Evolutionary conservation across 1,140 invertebrate genomes (phyloP), one percentile per base, ranked within the genome.

Genomic region (Wasmannia auropunctata): DNA sequence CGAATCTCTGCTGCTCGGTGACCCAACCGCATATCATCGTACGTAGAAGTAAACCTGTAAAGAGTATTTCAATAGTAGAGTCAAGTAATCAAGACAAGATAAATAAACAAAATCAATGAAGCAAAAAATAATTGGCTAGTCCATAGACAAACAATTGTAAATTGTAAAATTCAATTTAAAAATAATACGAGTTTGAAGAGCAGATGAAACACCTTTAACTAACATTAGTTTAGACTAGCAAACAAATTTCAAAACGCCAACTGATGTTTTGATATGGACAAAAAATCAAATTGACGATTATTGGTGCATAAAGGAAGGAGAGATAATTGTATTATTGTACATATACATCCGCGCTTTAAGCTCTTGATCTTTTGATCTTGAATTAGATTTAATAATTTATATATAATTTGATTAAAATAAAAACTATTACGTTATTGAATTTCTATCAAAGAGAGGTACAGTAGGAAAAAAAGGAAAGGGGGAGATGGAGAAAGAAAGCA

Each of bases 1-100:
- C 93, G 85, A 96, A 96, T 70, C 94, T 93, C n/a, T 94, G 77
- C 11, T 95, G 94, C 40, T 95, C 93, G 0, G 91, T 86, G 14
- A 96, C 92, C 40, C 93, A 91, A 28, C 94, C 95, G 79, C 94
- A 95, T 6, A 94, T 58, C 6, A 95, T 89, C 37, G 94, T 75
- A 46, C 93, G 89, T 67, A 96, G 60, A 67, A 95, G 90, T 40
- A 95, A 85, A 83, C 95, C 95, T 96, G 77, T 60, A 56, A 63
- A 65, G 11, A 56, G 22, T 54, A 40, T 10, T 49, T 11, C 16
- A 1, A 51, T 51, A 51, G 5, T 51, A 51, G 7, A 40, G 7
- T 3, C 19, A 19, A 43, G 14, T 37, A 14, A 31, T 14, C 10
- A 28, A n/a, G 2, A n/a, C 4, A 4, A 46, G n/a, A 19, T 70